Base-by-base conservation (phyloP, 2,888 invertebrate genomes). In the Drosophila colorata region DNA sequence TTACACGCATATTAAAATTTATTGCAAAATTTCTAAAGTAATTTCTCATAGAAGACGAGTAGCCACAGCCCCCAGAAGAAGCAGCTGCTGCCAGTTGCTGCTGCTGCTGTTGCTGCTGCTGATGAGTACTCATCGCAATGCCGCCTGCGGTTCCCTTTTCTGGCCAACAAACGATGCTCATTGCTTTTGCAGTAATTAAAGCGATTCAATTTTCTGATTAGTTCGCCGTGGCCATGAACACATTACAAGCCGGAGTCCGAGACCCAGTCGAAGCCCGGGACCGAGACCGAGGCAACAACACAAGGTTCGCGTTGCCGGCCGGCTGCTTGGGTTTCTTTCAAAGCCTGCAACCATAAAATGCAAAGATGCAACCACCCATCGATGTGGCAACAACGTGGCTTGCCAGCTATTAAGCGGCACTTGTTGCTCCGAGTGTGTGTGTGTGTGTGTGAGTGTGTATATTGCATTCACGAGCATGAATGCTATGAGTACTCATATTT, bases 171-270 rank as follows among this genome's bases (percentile, higher is more conserved):
- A 53, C 71, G 78, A 59, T 83, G 77, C 74, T 78, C 83, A 87
- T 90, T 90, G 90, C 91, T 87, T 91, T 91, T 79, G 86, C 88
- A 90, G 90, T 91, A 91, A 91, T 91, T 91, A 91, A 91, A 90
- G 90, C 91, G 91, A 91, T 91, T 90, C 89, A 90, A 90, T 91
- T 91, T 90, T 91, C 90, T 90, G 91, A 91, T 91, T 91, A 90
- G 90, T 88, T 90, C 84, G 90, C 88, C 86, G 78, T 87, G 85
- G 83, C 87, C 87, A 85, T 85, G 85, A 80, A 79, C 77, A 82
- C 70, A 66, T 79, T 77, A 79, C 73, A 63, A 47, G 60, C 67
- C 35, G 31, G n/a, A 40, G 23, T 47, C 33, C 20, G 23, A 40
- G 38, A 4, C 14, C 9, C 25, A 43, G 31, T 35, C n/a, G 20